Conservation (phyloP, 2,888 invertebrate genomes). For the Baronia brevicornis region DNA sequence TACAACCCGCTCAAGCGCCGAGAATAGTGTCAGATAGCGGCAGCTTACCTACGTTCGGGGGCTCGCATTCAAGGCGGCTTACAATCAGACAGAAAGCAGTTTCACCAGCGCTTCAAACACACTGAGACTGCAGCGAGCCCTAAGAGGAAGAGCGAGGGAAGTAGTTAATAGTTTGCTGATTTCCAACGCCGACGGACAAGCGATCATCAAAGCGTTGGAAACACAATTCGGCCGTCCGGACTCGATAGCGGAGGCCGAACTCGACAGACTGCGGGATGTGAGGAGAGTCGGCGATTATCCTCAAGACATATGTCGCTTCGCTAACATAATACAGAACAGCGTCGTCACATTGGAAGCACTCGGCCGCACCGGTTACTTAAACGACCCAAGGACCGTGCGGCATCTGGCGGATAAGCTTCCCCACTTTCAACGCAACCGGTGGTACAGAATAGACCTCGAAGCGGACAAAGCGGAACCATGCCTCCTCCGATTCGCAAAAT, state of each 20-base stretch:
- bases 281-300: no score
- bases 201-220: conserved; percentile 14
- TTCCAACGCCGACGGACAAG: conserved; percentile 14
- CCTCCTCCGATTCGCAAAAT: conserved; percentile 10
- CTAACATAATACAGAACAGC: not conserved
- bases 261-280: not conserved
- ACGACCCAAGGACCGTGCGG: not conserved
- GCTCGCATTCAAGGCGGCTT: no score
- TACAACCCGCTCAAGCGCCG: no score
- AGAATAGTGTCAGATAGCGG: no score
- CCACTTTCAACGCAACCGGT: not conserved
- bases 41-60: no score
- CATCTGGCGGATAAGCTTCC: not conserved
- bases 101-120: conserved; percentile 16
- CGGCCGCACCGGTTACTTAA: no score
- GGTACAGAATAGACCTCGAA: not conserved
- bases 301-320: not conserved
- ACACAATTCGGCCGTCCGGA: conserved; percentile 14
- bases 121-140: conserved; percentile 16
- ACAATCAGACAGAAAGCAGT: no score
- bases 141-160: conserved; percentile 21
- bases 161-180: conserved; percentile 21
- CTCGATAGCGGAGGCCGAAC: conserved; percentile 1
- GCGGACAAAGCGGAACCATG: not conserved
- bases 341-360: not conserved